Evolutionary conservation across 2,113 vertebrate species (phyloP), one percentile per base, ranked within the genome.

Genomic region (Pelusios castaneus): DNA sequence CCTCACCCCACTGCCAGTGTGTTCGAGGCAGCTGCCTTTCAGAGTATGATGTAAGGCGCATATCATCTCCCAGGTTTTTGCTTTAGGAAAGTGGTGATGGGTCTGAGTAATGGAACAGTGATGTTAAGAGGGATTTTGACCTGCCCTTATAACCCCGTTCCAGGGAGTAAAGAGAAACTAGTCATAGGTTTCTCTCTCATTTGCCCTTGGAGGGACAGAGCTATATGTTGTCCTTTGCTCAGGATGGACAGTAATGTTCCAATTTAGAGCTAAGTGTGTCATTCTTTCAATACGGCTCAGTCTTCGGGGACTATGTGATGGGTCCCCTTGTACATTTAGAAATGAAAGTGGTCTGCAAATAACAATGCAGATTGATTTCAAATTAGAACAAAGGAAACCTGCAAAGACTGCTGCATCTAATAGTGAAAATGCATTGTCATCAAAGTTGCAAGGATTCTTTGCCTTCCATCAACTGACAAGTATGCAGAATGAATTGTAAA

Each of bases 361-460:
- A 70, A 34, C 1, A 34, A 63, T n/a, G 60, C 31, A 63, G 31
- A 2, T 29, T 22, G 25, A 11, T 73, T 82, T 89, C 38, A 41
- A 21, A 45, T 2, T 0, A 0, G 31, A 77, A 80, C 34, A 84
- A 45, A 54, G 6, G 73, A 85, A 92, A 5, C 3, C 29, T 8
- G 77, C 27, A 38, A 0, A 0, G 34, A 76, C 52, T n/a, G n/a
- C 47, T 83, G 54, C 6, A 31, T 80, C n/a, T 22, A 70, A 70
- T 38, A 21, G 70, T 7, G 51, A 4, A 31, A 29, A 4, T 2
- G 0, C 3, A 5, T 17, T 13, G 13, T 1, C 41, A n/a, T 2
- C 34, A 29, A 38, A 52, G 16, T 0, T 13, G 10, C 1, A 0
- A 5, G 1, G 24, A 19, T 2, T 0, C 0, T 43, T 41, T 16